phyloP scores from a whole-genome alignment of 2,888 invertebrate genomes.

The Gnatocerus cornutus region DNA sequence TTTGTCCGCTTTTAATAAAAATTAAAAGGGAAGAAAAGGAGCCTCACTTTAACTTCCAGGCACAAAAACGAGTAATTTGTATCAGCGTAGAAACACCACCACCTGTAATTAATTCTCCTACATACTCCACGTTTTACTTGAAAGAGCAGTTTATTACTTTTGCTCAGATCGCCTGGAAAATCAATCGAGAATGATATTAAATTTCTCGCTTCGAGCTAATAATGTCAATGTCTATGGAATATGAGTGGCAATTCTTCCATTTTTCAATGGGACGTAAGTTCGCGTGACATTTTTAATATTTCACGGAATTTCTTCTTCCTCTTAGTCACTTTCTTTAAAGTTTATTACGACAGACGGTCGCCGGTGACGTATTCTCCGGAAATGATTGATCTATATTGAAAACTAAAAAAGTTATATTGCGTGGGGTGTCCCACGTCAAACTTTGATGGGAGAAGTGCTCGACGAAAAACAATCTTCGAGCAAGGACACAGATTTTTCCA shows the following conservation, averaged over 20 bases:
- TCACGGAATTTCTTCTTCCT: slow-evolving; percentile 12
- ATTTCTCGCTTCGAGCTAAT: slow-evolving; percentile 32
- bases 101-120: slow-evolving; percentile 27
- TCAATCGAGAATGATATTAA: slow-evolving; percentile 39
- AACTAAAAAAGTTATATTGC: slow-evolving; percentile 44
- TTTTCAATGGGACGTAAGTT: slow-evolving; percentile 39
- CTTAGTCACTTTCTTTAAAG: slow-evolving; percentile 30
- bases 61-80: slow-evolving; percentile 4
- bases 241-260: slow-evolving; percentile 42
- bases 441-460: slow-evolving; percentile 41
- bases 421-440: slow-evolving; percentile 27
- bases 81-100: slow-evolving; percentile 5
- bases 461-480: slow-evolving; percentile 33
- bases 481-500: neutral
- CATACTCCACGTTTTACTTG: slow-evolving; percentile 21
- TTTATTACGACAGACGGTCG: slow-evolving; percentile 47
- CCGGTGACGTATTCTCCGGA: slow-evolving; percentile 42
- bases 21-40: neutral
- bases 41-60: neutral
- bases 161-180: neutral
- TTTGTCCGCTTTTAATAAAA: slow-evolving; percentile 1
- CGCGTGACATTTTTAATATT: slow-evolving; percentile 43
- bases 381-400: slow-evolving; percentile 50
- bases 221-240: slow-evolving; percentile 40
- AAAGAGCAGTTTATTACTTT: slow-evolving; percentile 34